Percentiles rank a stretch among this genome's conserved stretches.
These are phyloP conservation scores for Drosophila prolongata DNA, from an alignment of 2,888 invertebrate species.

Conservation along the genomic window DNA sequence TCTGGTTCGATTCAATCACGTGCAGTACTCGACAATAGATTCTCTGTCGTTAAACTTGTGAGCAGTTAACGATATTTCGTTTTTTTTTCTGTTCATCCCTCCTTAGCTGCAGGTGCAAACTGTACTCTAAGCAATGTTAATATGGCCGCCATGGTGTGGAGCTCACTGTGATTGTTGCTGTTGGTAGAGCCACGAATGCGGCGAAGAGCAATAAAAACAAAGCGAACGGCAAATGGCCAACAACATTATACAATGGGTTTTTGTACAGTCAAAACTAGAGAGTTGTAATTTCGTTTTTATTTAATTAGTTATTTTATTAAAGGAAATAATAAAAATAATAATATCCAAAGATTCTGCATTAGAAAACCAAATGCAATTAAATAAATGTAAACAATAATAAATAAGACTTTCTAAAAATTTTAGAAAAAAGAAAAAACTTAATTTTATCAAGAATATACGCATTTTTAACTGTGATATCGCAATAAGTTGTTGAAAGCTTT, in stretches of 20 bases:
- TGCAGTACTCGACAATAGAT: slow-evolving; percentile 73
- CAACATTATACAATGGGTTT: slow-evolving; percentile 52
- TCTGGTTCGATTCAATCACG: slow-evolving; percentile 65
- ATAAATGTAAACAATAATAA: no score
- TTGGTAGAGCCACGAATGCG: slow-evolving; percentile 52
- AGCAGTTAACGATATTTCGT: slow-evolving; percentile 64
- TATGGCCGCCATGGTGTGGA: slow-evolving; percentile 71
- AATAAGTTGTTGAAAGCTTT: no score
- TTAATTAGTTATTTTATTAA: no score
- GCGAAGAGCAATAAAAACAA: slow-evolving; percentile 73
- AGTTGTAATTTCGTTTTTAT: no score
- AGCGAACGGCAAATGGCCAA: slow-evolving; percentile 61
- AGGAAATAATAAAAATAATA: no score
- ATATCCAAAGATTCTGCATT: neutral
- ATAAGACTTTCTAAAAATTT: no score
- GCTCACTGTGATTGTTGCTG: slow-evolving; percentile 45
- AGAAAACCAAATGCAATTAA: neutral
- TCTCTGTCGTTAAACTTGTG: slow-evolving; percentile 70
- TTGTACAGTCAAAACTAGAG: slow-evolving; percentile 20
- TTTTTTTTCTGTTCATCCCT: slow-evolving; percentile 7
- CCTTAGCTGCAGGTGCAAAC: slow-evolving; percentile 72
- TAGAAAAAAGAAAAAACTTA: no score
- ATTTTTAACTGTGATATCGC: no score
- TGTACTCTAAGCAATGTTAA: slow-evolving; percentile 70
- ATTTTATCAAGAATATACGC: no score